Base-by-base conservation (phyloP, 2,113 vertebrate genomes). In the Meleagris gallopavo region DNA sequence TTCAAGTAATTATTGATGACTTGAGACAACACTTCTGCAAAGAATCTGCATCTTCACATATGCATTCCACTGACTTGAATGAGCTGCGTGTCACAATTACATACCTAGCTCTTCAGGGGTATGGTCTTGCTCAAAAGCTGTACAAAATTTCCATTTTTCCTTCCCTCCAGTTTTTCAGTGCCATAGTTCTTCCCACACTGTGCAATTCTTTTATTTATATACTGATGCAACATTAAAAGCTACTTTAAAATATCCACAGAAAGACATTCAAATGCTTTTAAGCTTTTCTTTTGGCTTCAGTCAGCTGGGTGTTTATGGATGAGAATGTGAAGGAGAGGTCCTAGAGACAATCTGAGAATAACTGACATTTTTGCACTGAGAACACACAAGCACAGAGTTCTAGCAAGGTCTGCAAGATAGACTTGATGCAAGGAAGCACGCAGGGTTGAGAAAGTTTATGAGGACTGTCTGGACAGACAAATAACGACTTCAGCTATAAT, bases 161-260 rank as follows among this genome's bases (percentile, higher is more conserved):
- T 66, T 48, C 17, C 5, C 18, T 86, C 38, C 0, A 6, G 32
- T 73, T 85, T 41, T 71, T 83, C 57, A 92, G 15, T 38, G 21
- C 24, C 77, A 67, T 61, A n/a, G 19, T 75, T 58, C 74, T 89
- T 86, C 22, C 32, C 36, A 58, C 54, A 71, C 9, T 76, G 65
- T 74, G 69, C 0, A 1, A 32, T 41, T 61, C 27, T 86, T 90
- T 93, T 88, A 92, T 9, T 29, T 36, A 24, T 24, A n/a, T 13
- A 29, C 71, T 75, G 46, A 79, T 77, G 74, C 54, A 87, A 61
- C 66, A 95, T 75, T 89, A 84, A 94, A 92, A 95, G 62, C 40
- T 64, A 41, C 36, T 86, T 79, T 87, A 11, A 87, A 94, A 95
- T 65, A 41, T 75, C 34, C 34, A 67, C 6, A 75, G 34, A 78